These are phyloP conservation scores for Avahi laniger DNA, from an alignment of 2,797 vertebrate genomes.

Conservation along the genomic window DNA sequence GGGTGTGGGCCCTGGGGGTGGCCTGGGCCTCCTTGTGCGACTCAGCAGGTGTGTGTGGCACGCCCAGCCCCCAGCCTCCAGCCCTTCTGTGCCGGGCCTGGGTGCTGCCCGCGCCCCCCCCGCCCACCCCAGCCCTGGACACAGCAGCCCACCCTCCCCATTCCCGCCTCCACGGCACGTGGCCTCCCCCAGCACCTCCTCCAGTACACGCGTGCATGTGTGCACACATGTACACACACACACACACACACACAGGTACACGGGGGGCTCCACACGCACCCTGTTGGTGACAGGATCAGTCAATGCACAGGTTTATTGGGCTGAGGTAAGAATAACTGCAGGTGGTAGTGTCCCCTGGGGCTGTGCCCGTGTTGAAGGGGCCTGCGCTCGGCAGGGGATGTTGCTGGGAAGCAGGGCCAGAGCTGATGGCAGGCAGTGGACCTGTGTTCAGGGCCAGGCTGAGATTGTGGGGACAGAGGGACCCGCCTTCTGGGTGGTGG, in stretches of 20 bases:
- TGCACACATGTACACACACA: fast-evolving
- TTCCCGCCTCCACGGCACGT: neutral
- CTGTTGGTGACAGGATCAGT: no score
- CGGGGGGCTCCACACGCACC: neutral
- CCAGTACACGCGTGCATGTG: fast-evolving
- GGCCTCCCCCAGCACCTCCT: neutral
- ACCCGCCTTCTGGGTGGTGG: neutral
- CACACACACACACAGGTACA: neutral
- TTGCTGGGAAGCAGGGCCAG: neutral
- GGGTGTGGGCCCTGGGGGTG: neutral
- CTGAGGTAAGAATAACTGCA: no score
- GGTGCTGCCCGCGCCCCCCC: fast-evolving
- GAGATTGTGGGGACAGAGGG: no score
- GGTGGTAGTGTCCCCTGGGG: no score
- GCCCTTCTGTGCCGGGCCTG: neutral
- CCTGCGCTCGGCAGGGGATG: neutral
- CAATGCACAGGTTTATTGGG: neutral
- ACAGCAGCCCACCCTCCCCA: no score
- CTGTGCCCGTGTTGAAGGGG: no score
- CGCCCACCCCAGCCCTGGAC: neutral
- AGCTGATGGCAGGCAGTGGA: neutral
- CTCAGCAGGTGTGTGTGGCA: neutral
- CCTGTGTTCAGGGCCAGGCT: neutral
- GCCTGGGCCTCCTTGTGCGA: neutral
- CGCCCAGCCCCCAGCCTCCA: neutral